Evolutionary conservation across 1,140 invertebrate genomes (phyloP).

Genomic region (Drosophila burlai): DNA sequence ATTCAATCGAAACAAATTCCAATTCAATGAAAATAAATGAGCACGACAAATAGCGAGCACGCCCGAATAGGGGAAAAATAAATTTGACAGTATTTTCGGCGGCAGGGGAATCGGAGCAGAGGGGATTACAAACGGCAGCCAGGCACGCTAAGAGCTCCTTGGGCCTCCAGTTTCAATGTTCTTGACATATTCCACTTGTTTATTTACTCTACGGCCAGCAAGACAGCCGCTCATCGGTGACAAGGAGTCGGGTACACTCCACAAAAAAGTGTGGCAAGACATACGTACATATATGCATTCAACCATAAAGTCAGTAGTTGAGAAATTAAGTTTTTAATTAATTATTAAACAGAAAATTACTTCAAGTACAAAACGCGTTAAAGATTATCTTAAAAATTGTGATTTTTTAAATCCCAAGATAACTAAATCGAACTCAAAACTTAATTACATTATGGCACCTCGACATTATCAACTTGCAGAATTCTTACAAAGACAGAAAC

Average conservation of each 20-base stretch:
- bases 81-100: slow-evolving; percentile 65
- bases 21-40: slow-evolving; percentile 83
- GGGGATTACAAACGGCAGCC: slow-evolving; percentile 69
- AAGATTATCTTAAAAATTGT: too few relatives aligned
- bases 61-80: slow-evolving; percentile 44
- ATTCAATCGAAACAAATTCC: slow-evolving; percentile 83
- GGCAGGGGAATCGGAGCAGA: background rate
- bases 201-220: slow-evolving; percentile 70
- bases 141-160: slow-evolving; percentile 66
- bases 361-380: too few relatives aligned
- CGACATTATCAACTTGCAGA: too few relatives aligned
- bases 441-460: too few relatives aligned
- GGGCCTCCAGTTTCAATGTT: slow-evolving; percentile 56
- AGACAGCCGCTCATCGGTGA: slow-evolving; percentile 14
- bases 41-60: slow-evolving; percentile 71
- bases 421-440: too few relatives aligned
- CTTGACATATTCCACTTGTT: slow-evolving; percentile 83
- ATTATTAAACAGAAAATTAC: too few relatives aligned
- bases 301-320: too few relatives aligned
- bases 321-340: too few relatives aligned
- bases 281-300: too few relatives aligned
- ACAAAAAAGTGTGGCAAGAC: slow-evolving; percentile 2
- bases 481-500: too few relatives aligned
- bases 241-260: slow-evolving; percentile 3
- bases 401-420: too few relatives aligned